Base-by-base conservation (phyloP, 2,888 invertebrate genomes). In the Synanthedon vespiformis region DNA sequence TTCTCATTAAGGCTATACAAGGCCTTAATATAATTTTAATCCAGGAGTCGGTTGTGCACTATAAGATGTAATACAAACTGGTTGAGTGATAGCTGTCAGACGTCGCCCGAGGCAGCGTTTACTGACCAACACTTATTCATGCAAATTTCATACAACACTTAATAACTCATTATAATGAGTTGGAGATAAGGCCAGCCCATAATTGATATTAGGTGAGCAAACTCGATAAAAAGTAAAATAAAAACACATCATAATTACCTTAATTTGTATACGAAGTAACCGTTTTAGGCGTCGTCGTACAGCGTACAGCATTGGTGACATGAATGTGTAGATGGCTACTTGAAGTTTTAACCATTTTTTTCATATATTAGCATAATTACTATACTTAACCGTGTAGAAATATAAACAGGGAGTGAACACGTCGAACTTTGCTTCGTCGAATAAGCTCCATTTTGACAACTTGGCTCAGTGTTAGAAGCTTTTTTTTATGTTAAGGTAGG, bases 61-160 rank as follows among this genome's bases (percentile, higher is more conserved):
- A 16, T 40, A 40, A 49, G 16, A 14, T 14, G 16, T 47, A 49
- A 14, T 16, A 16, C n/a, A 49, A 49, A 49, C 18, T 44, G 44
- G 13, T 14, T 44, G 44, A 44, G 13, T 44, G 44, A 44, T 44
- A 14, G 13, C 44, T 44, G 44, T 44, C 44, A 70, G 58, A 63
- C 44, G 14, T 14, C 44, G 48, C 48, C 16, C 12, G 11, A 22
- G 48, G 48, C 48, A 12, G 12, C 16, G 48, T 48, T 48, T 48
- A 48, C 48, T 16, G 22, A 12, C 48, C 48, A 22, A 53, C 57
- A 57, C 57, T 58, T 56, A 58, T 51, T n/a, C 50, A 58, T 57
- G 57, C 63, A 61, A 59, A 61, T 62, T 59, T 63, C 64, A 63
- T 63, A 61, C 62, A 63, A 58, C 61, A 59, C 59, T 63, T 65